Percentiles rank a stretch among this genome's conserved stretches.
phyloP scores from a whole-genome alignment of 2,888 invertebrate species.

The Pemphredon lugubris region DNA sequence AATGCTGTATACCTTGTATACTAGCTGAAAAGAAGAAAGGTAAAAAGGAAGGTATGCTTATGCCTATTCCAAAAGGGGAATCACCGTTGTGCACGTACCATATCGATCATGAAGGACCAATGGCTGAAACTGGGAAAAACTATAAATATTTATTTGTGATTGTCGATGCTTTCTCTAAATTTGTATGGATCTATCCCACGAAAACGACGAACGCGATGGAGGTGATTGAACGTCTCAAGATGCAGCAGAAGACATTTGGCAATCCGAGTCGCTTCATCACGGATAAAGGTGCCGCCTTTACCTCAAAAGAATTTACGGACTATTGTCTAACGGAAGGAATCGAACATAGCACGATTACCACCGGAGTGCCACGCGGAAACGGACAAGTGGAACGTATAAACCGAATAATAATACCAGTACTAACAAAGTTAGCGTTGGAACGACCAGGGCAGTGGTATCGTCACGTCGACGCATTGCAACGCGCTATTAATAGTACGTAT shows the following conservation, averaged over 20 bases:
- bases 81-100: too few species aligned
- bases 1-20: background rate
- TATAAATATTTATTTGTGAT: too few species aligned
- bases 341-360: background rate
- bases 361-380: too few species aligned
- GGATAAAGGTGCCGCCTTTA: background rate
- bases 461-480: background rate
- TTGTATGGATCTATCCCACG: background rate
- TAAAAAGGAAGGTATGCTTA: background rate
- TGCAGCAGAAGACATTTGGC: background rate
- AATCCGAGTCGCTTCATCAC: background rate
- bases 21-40: background rate
- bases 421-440: background rate
- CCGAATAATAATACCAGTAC: background rate
- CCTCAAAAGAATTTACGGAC: background rate
- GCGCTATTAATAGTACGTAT: background rate
- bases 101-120: too few species aligned
- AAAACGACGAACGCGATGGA: background rate
- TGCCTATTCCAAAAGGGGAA: background rate
- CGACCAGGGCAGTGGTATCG: background rate
- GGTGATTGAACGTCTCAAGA: background rate
- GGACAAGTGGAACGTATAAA: too few species aligned
- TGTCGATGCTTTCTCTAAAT: background rate
- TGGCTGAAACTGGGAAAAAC: too few species aligned
- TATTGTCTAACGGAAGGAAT: background rate